These are phyloP conservation scores for Eriosoma lanigerum DNA, from an alignment of 1,140 invertebrate genomes.

Conservation along the genomic window DNA sequence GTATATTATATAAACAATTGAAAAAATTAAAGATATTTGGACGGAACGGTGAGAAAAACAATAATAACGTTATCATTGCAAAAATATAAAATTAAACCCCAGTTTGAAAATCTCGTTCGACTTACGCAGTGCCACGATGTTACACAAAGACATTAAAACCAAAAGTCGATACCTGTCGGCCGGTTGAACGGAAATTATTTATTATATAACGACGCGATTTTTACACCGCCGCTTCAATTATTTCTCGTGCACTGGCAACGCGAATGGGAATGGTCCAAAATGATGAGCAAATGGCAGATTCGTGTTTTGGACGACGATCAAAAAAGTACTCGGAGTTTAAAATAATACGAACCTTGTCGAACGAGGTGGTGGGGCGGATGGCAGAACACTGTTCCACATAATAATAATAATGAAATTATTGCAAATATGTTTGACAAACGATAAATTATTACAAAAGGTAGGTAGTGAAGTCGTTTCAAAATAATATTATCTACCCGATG, in stretches of 20 bases:
- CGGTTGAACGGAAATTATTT: not conserved
- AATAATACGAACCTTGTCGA: constrained; percentile 16
- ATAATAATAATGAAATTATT: too few relatives aligned
- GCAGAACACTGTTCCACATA: not conserved
- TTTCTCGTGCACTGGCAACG: constrained; percentile 7
- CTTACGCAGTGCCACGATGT: constrained; percentile 35
- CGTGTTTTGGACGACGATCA: constrained; percentile 33
- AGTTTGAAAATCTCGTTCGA: not conserved
- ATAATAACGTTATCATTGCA: not conserved
- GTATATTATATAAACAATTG: too few relatives aligned
- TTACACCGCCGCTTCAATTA: constrained; percentile 14
- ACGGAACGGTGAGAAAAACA: not conserved
- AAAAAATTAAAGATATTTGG: not conserved
- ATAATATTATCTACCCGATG: too few relatives aligned
- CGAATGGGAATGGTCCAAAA: constrained; percentile 25
- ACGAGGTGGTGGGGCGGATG: not conserved
- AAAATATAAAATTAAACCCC: not conserved
- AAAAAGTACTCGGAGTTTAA: constrained; percentile 19
- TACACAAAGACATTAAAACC: constrained; percentile 44
- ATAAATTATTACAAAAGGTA: too few relatives aligned
- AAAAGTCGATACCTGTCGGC: not conserved
- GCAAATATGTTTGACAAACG: too few relatives aligned
- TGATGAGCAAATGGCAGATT: constrained; percentile 41
- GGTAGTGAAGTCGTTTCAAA: too few relatives aligned
- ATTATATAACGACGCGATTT: constrained; percentile 20